Conservation (phyloP, 2,888 invertebrate species). For the Xestia sexstrigata region DNA sequence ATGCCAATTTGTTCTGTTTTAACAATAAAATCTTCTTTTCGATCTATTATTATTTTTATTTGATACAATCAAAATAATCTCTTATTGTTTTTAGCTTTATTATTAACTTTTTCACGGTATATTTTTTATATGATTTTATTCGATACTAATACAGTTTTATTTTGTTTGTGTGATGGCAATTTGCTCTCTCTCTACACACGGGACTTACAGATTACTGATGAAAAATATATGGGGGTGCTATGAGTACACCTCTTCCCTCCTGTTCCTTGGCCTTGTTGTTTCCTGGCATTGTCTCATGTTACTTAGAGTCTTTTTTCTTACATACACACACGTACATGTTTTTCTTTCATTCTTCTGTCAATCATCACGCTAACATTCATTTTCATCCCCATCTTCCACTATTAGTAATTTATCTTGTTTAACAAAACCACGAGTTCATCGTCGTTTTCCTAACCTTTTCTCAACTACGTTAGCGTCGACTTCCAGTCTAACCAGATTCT, state of each 20-base stretch:
- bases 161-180: background rate
- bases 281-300: no score
- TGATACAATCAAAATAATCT: no score
- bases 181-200: background rate
- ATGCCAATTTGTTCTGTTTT: slow-evolving; percentile 22
- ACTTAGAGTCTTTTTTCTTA: no score
- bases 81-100: background rate
- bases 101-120: background rate
- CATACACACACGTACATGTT: no score
- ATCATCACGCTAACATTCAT: background rate
- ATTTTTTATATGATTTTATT: background rate
- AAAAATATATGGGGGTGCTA: background rate
- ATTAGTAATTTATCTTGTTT: background rate
- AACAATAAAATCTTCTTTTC: background rate
- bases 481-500: background rate
- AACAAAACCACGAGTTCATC: background rate
- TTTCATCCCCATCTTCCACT: background rate
- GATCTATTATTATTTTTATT: slow-evolving; percentile 13
- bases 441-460: background rate
- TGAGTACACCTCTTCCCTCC: no score
- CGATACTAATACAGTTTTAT: background rate
- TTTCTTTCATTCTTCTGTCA: no score
- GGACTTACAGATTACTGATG: background rate
- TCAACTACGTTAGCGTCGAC: rapidly evolving
- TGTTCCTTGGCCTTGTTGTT: no score